Base-by-base conservation (phyloP, 2,797 vertebrate genomes). In the Gymnothorax reevesii region DNA sequence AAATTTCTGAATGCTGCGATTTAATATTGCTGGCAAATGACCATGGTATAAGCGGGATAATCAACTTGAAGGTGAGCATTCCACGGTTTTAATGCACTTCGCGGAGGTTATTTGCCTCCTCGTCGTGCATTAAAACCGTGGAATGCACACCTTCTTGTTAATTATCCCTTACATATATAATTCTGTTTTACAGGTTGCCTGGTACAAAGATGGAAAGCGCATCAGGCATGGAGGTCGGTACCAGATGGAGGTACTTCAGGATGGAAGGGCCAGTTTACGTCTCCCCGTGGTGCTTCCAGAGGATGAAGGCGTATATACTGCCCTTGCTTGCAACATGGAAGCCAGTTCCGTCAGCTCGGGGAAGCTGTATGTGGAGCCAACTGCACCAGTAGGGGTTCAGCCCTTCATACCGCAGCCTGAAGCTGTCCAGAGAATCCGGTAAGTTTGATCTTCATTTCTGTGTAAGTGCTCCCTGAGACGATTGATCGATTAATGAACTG, bases 141-240 rank as follows among this genome's bases (percentile, higher is more conserved):
- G n/a, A n/a, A n/a, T n/a, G n/a, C n/a, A n/a, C n/a, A n/a, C n/a
- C n/a, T n/a, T n/a, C n/a, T n/a, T n/a, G n/a, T n/a, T n/a, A n/a
- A n/a, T n/a, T n/a, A n/a, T n/a, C n/a, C n/a, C n/a, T n/a, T n/a
- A n/a, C n/a, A n/a, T n/a, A 42, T 42, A 42, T 42, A 42, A 1
- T 54, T 73, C 20, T 71, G 10, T 25, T 22, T 85, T 33, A 85
- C 22, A 99, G 98, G 97, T 99, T 92, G 97, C 94, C 0, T 99
- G 98, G 98, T 99, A 97, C 94, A 99, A 99, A 95, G 98, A 99
- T 57, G 98, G 98, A 42, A 98, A 96, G 89, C 98, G 98, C 62
- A 97, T 99, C 91, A 94, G 90, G 54, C 93, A 96, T 0, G 95
- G 97, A 79, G 97, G 95, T 54, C 97, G 89, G 84, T 97, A 97